A percentile compares a stretch with the other conserved stretches of the same genome.
Conservation (phyloP, 2,888 invertebrate species). For the Lasioglossum pauxillum region DNA sequence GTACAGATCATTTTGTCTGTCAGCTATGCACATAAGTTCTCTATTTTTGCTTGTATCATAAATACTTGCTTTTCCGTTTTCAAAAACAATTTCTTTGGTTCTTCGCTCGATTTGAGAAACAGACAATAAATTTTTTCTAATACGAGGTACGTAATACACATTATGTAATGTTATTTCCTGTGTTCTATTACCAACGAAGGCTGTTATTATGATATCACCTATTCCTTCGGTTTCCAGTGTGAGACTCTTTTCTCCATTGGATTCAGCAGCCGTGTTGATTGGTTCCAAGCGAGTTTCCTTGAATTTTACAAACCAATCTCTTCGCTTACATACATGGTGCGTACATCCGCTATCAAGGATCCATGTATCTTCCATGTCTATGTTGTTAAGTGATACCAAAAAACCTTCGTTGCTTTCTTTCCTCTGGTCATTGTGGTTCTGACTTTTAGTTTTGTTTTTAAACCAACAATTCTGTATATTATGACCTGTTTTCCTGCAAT, state of each 20-base stretch:
- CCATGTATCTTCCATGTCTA: conserved; percentile 28
- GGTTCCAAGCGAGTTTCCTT: conserved; percentile 2
- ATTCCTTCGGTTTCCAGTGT: conserved; percentile 24
- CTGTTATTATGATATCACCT: conserved; percentile 14
- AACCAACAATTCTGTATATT: conserved; percentile 2
- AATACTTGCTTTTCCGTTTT: conserved; percentile 22
- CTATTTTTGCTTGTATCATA: neutral
- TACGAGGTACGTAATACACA: conserved; percentile 27
- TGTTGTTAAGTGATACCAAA: conserved; percentile 18
- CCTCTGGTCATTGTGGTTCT: neutral
- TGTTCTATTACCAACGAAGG: conserved; percentile 2
- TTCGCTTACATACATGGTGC: conserved; percentile 30
- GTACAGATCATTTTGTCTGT: conserved; percentile 21
- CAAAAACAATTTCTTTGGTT: conserved; percentile 15
- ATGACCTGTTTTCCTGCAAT: neutral
- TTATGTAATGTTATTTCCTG: conserved; percentile 4
- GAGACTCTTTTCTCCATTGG: neutral
- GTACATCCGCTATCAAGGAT: conserved; percentile 29
- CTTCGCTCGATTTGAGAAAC: conserved; percentile 29
- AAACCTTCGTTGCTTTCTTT: neutral
- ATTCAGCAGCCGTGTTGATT: conserved; percentile 29
- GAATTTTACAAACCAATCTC: conserved; percentile 22
- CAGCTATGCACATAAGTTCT: conserved; percentile 17
- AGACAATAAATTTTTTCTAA: conserved; percentile 29
- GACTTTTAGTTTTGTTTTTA: neutral